These are phyloP conservation scores for Synanthedon myopaeformis DNA, from an alignment of 2,888 invertebrate species.

Conservation along the genomic window DNA sequence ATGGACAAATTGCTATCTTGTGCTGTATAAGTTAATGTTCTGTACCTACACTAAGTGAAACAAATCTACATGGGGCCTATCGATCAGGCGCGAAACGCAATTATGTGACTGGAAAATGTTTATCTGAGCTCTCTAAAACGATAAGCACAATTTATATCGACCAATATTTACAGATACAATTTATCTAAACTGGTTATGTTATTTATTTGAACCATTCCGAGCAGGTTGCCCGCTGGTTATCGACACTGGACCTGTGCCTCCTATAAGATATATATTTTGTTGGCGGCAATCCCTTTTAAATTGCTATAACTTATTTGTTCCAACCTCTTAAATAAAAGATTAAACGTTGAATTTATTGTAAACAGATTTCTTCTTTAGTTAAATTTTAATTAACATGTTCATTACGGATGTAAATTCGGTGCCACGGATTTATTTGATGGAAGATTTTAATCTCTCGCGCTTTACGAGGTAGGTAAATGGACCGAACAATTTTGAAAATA, in stretches of 20 bases:
- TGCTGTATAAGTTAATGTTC: background rate
- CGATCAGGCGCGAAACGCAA: conserved; percentile 26
- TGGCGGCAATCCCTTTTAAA: conserved; percentile 47
- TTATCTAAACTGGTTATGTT: conserved; percentile 59
- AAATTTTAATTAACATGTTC: conserved; percentile 28
- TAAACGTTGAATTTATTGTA: conserved; percentile 35
- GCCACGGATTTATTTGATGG: too few relatives aligned
- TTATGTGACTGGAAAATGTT: conserved; percentile 26
- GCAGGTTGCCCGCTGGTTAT: conserved; percentile 57
- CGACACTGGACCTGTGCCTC: conserved; percentile 43
- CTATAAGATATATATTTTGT: conserved; percentile 51
- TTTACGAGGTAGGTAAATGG: too few relatives aligned
- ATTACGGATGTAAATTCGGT: background rate
- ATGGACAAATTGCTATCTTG: background rate
- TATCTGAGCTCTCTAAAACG: conserved; percentile 32
- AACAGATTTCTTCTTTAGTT: conserved; percentile 18
- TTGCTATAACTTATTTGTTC: conserved; percentile 51
- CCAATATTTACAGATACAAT: conserved; percentile 59
- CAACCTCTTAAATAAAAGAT: conserved; percentile 23
- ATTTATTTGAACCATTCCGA: conserved; percentile 56
- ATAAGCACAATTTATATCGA: conserved; percentile 50
- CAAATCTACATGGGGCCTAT: conserved; percentile 11
- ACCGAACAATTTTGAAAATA: too few relatives aligned
- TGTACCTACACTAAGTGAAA: conserved; percentile 6
- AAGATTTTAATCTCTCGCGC: too few relatives aligned